phyloP scores from a whole-genome alignment of 2,888 invertebrate species.

The Limnephilus rhombicus region DNA sequence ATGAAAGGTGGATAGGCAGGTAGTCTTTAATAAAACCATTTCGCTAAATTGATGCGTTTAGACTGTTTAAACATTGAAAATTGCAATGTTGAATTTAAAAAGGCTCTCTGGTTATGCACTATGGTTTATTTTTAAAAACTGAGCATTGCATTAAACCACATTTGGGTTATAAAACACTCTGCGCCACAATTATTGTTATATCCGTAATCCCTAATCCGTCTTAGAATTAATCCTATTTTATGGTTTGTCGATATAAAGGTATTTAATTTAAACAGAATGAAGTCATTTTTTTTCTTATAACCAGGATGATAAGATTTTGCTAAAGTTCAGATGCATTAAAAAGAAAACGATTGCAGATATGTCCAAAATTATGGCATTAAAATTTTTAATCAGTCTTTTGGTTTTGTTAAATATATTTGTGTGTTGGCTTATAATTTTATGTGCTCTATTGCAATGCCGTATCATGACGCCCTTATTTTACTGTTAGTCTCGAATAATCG shows the following conservation, averaged over 20 bases:
- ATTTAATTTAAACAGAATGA: background rate
- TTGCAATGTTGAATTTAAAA: background rate
- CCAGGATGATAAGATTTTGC: too few species aligned
- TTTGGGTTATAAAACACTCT: background rate
- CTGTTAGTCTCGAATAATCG: conserved; percentile 36
- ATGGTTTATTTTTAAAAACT: background rate
- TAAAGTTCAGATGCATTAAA: background rate
- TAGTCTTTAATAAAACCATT: background rate
- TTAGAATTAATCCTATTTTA: background rate
- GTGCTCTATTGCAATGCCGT: too few species aligned
- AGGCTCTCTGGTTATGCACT: background rate
- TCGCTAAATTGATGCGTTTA: background rate
- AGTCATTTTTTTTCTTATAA: too few species aligned
- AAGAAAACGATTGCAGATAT: background rate
- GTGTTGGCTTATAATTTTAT: too few species aligned
- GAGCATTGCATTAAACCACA: background rate
- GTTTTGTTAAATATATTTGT: background rate
- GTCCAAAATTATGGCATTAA: background rate
- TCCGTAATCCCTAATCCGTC: background rate
- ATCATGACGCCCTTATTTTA: background rate
- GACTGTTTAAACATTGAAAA: background rate
- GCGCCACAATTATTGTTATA: background rate
- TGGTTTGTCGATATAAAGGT: background rate
- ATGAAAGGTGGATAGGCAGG: too few species aligned
- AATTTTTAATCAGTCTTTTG: background rate